These are phyloP conservation scores for Furnarius figulus DNA, from an alignment of 2,113 vertebrate genomes.

Conservation along the genomic window DNA sequence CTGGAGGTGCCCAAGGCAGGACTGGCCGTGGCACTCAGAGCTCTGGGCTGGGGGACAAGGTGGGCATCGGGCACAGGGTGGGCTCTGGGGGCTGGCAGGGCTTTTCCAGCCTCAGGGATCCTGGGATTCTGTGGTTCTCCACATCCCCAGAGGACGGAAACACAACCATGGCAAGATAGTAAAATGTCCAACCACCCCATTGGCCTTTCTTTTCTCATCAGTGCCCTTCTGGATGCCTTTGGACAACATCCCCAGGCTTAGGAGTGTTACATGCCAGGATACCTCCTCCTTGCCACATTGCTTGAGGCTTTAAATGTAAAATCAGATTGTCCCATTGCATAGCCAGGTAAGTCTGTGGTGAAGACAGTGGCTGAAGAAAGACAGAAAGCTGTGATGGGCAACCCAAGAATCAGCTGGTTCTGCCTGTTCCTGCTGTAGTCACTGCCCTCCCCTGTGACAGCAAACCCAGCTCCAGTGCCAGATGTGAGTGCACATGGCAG, in stretches of 20 bases:
- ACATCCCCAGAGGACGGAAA: neutral
- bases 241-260: neutral
- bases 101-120: neutral
- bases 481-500: neutral
- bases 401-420: fast-evolving
- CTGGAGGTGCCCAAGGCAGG: neutral
- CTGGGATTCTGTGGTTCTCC: neutral
- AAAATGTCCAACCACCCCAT: neutral
- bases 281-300: neutral
- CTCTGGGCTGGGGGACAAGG: neutral
- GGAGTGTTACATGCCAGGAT: neutral
- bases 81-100: neutral
- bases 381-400: neutral
- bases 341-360: no score
- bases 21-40: neutral
- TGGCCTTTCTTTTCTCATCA: neutral
- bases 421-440: neutral
- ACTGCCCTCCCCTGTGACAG: neutral
- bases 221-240: neutral
- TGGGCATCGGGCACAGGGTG: neutral
- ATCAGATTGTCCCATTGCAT: neutral
- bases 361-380: neutral
- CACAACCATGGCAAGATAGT: neutral
- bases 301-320: neutral
- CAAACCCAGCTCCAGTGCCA: neutral